Conservation (phyloP, 2,888 invertebrate species). For the Catocala sponsa region DNA sequence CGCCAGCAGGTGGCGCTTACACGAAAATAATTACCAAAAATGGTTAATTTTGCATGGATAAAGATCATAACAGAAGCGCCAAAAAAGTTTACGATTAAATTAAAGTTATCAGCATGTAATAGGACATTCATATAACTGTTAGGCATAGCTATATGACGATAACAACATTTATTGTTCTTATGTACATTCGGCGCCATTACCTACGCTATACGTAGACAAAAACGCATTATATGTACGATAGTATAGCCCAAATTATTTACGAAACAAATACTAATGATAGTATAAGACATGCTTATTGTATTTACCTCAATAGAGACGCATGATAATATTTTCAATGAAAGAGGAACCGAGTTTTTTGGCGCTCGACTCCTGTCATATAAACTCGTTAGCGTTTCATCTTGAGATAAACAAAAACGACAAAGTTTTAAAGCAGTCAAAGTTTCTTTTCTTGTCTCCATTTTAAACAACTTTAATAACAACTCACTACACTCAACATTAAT, state of each 20-base stretch:
- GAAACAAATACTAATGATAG: constrained; percentile 4
- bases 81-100: no score
- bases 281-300: constrained; percentile 23
- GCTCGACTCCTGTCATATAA: constrained; percentile 89
- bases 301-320: constrained; percentile 93
- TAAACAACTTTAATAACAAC: constrained; percentile 40
- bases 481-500: constrained; percentile 47
- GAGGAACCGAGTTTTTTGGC: constrained; percentile 89
- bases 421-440: constrained; percentile 89
- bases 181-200: constrained; percentile 48
- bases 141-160: background rate
- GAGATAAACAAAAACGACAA: constrained; percentile 92
- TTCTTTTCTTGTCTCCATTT: constrained; percentile 89
- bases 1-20: constrained; percentile 53
- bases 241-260: constrained; percentile 7
- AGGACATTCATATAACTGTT: background rate
- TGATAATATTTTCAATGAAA: constrained; percentile 93
- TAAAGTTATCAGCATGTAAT: background rate
- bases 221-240: constrained; percentile 15
- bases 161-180: constrained; percentile 21
- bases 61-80: background rate
- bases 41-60: constrained; percentile 4
- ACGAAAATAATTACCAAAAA: constrained; percentile 22
- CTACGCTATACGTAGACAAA: constrained; percentile 22
- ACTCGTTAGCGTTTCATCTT: constrained; percentile 89